Conservation (phyloP, 2,888 invertebrate genomes). For the Patella ulyssiponensis region DNA sequence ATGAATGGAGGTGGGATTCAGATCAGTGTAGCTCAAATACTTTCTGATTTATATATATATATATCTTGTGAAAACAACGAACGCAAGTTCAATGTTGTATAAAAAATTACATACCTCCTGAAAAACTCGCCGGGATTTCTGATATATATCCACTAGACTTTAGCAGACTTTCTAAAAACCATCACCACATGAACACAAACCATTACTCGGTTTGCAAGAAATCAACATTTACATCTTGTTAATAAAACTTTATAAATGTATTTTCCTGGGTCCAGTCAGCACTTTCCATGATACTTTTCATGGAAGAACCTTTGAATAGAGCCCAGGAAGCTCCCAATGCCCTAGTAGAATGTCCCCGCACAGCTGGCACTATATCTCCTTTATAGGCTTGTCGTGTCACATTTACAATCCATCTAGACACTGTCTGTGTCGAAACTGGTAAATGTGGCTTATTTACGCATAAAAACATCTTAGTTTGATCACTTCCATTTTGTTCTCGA, state of each 20-base stretch:
- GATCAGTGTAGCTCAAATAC: too few relatives aligned
- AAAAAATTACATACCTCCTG: too few relatives aligned
- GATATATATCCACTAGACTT: too few relatives aligned
- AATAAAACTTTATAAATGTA: neutral
- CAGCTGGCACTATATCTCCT: neutral
- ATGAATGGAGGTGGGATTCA: too few relatives aligned
- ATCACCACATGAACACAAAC: too few relatives aligned
- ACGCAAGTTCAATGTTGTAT: too few relatives aligned
- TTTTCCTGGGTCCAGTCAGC: neutral
- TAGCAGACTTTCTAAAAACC: too few relatives aligned
- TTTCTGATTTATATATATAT: too few relatives aligned
- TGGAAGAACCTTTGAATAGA: constrained; percentile 13
- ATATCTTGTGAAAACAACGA: too few relatives aligned
- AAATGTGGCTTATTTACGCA: constrained; percentile 5
- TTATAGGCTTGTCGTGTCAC: constrained; percentile 12
- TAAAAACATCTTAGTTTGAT: neutral
- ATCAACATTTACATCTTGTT: constrained; percentile 4
- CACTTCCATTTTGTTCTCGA: neutral
- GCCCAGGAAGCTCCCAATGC: constrained; percentile 24
- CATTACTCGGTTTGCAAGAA: too few relatives aligned
- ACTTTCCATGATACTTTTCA: neutral
- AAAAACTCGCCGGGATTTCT: too few relatives aligned
- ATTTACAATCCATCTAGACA: constrained; percentile 12
- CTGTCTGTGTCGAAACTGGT: constrained; percentile 7
- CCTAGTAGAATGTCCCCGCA: constrained; percentile 21